A percentile compares a stretch with the other conserved stretches of the same genome.
Evolutionary conservation across 2,797 vertebrate genomes (phyloP).

Genomic region (Aythya fuligula): DNA sequence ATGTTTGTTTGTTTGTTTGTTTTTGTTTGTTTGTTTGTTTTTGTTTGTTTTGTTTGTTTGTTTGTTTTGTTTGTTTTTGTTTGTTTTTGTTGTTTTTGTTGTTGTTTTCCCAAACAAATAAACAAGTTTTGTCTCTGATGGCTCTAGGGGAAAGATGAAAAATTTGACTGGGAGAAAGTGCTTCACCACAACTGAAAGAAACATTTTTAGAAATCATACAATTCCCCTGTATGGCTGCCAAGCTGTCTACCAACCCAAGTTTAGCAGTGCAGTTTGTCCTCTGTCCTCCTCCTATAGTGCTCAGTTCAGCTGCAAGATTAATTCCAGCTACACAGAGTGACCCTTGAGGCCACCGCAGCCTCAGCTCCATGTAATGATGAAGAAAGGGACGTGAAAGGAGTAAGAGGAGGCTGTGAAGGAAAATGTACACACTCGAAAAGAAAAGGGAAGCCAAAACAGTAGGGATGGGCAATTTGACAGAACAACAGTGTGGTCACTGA

Average conservation of each 20-base stretch:
- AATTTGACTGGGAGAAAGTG: not conserved
- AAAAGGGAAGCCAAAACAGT: not conserved
- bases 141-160: not conserved
- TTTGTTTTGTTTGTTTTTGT: no score
- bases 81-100: not conserved
- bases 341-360: not conserved
- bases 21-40: not conserved
- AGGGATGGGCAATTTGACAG: not conserved
- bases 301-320: not conserved
- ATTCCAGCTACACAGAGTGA: not conserved
- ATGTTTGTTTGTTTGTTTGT: no score
- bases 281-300: accelerated
- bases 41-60: not conserved
- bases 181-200: not conserved
- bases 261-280: not conserved
- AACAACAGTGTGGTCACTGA: not conserved
- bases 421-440: not conserved
- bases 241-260: not conserved
- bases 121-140: not conserved
- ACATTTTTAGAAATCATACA: not conserved
- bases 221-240: not conserved
- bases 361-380: not conserved
- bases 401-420: not conserved
- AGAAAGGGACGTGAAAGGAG: not conserved
- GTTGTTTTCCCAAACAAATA: not conserved